These are phyloP conservation scores for Folsomia manolachei DNA, from an alignment of 2,888 invertebrate species.

Conservation along the genomic window DNA sequence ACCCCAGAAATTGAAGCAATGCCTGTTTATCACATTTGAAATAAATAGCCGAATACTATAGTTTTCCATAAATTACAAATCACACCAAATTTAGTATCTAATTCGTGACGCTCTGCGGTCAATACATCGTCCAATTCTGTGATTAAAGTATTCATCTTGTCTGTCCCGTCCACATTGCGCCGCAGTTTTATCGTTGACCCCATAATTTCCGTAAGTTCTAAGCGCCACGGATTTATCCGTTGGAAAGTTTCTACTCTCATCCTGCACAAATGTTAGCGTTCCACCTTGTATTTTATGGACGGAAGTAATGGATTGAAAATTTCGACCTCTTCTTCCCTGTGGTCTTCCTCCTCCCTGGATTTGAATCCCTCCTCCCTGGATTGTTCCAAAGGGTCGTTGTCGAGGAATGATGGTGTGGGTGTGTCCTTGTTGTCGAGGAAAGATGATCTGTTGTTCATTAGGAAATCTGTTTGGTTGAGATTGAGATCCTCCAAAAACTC, in stretches of 20 bases:
- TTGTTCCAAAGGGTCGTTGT: neutral
- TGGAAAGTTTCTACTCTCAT: too few species aligned
- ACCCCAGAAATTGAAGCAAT: neutral
- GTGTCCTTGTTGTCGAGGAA: neutral
- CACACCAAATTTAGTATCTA: neutral
- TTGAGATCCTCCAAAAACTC: neutral
- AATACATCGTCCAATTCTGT: neutral
- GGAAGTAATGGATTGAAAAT: slow-evolving; percentile 17
- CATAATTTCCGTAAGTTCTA: too few species aligned
- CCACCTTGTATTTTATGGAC: neutral
- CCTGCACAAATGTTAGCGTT: neutral
- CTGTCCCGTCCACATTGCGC: too few species aligned
- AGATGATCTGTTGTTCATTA: slow-evolving; percentile 15
- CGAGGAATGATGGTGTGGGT: neutral
- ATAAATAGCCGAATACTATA: neutral
- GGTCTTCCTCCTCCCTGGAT: neutral
- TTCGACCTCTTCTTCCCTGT: slow-evolving; percentile 12
- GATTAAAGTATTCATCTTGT: too few species aligned
- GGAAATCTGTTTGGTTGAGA: neutral
- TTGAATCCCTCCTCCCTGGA: neutral
- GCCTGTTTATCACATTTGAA: neutral
- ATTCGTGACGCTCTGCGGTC: neutral
- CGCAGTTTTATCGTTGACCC: too few species aligned
- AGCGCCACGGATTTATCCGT: too few species aligned
- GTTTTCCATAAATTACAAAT: neutral